These are phyloP conservation scores for Fragum sueziense DNA, from an alignment of 2,888 invertebrate species.

Conservation along the genomic window DNA sequence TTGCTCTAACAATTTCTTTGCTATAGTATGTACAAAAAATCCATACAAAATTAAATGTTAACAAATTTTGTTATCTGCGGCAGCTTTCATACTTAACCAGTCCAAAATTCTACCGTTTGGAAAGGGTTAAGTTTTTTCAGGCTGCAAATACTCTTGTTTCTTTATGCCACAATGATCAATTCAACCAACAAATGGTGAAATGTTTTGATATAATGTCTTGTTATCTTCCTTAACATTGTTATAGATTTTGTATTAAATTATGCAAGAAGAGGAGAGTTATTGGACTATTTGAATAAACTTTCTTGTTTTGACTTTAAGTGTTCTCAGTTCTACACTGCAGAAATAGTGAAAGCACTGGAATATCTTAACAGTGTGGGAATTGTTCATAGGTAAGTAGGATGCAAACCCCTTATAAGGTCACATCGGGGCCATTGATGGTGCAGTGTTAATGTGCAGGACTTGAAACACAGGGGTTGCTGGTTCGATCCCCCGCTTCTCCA, in stretches of 20 bases:
- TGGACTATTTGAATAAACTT: conserved; percentile 94
- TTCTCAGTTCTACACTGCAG: conserved; percentile 96
- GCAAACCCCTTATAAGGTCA: too few relatives aligned
- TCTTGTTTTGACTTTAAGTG: conserved; percentile 93
- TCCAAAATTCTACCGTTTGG: neutral
- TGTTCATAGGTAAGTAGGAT: conserved; percentile 91
- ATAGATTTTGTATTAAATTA: conserved; percentile 95
- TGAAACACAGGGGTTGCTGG: too few relatives aligned
- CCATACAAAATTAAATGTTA: too few relatives aligned
- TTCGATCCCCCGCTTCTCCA: too few relatives aligned
- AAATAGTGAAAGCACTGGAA: conserved; percentile 95
- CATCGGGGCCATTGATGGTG: too few relatives aligned
- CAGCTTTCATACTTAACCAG: neutral
- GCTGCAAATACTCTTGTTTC: too few relatives aligned
- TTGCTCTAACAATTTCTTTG: too few relatives aligned
- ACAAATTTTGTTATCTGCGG: neutral
- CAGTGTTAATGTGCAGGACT: too few relatives aligned
- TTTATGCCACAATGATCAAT: too few relatives aligned
- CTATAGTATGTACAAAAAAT: too few relatives aligned
- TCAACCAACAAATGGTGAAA: too few relatives aligned
- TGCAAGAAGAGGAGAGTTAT: conserved; percentile 96
- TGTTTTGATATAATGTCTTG: neutral
- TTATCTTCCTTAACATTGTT: conserved; percentile 3
- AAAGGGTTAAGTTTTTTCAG: too few relatives aligned
- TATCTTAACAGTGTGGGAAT: conserved; percentile 94